Conservation (phyloP, 53 echinoderm and acorn worm genomes). For the Luidia sarsii region DNA sequence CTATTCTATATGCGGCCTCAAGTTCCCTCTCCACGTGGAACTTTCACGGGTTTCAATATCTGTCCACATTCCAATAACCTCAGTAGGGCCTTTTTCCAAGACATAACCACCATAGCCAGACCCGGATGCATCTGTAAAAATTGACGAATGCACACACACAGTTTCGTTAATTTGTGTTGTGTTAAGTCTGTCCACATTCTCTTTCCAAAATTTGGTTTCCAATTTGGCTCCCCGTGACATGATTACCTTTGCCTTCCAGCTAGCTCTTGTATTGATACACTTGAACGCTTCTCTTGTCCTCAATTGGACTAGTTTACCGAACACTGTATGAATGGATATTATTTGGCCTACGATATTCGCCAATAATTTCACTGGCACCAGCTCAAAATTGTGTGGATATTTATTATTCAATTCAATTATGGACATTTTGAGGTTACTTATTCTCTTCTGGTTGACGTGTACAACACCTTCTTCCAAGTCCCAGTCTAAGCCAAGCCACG, state of each 20-base stretch:
- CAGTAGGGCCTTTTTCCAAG: neutral
- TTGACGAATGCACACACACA: neutral
- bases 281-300: slow-evolving; percentile 34
- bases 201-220: slow-evolving; percentile 24
- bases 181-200: slow-evolving; percentile 28
- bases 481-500: slow-evolving; percentile 38
- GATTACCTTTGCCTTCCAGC: slow-evolving; percentile 12
- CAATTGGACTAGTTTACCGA: slow-evolving; percentile 23
- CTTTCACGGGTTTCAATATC: slow-evolving; percentile 14
- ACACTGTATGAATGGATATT: slow-evolving; percentile 26
- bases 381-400: neutral
- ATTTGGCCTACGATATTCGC: slow-evolving; percentile 26
- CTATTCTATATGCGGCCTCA: slow-evolving; percentile 22
- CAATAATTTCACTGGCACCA: slow-evolving; percentile 8
- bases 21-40: slow-evolving; percentile 48
- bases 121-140: slow-evolving; percentile 32
- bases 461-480: slow-evolving; percentile 6
- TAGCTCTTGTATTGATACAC: slow-evolving; percentile 26
- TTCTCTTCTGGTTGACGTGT: neutral
- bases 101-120: slow-evolving; percentile 21
- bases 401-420: neutral
- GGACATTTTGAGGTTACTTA: neutral
- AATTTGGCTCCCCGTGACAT: neutral
- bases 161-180: neutral
- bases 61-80: slow-evolving; percentile 17